Evolutionary conservation across 1,140 invertebrate genomes (phyloP), one percentile per base, ranked within the genome.

Genomic region (Anoplophora glabripennis): DNA sequence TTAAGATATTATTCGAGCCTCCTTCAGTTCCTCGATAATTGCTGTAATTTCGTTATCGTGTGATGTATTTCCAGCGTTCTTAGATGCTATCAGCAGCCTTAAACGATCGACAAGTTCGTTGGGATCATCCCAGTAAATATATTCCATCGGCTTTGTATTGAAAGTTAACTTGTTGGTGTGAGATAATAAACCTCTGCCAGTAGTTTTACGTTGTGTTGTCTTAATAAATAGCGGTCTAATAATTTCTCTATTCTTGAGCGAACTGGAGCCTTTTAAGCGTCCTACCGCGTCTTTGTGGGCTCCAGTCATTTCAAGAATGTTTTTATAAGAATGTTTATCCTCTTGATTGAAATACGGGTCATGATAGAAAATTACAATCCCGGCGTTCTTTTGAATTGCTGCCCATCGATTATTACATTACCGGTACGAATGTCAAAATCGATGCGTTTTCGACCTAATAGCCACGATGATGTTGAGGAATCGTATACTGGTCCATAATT

Each of bases 11-110:
- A 61, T 45, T 12, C 47, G 21, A 28, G 54, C 54, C 48, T 66
- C 61, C 49, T 36, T 64, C n/a, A 66, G 15, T 53, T 66, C 75
- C 61, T 77, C 71, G 11, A 77, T 59, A 21, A 76, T 78, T 14
- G 70, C 72, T 12, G 71, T 54, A 48, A 78, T 77, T 72, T 78
- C 73, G 65, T 75, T 76, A 35, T 69, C 53, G 53, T 73, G 62
- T 51, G 61, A 69, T 7, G 45, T 67, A 56, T 76, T 70, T 7
- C 73, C 74, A 38, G 72, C 73, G 9, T 41, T 44, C 48, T 70
- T 61, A 11, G 72, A 76, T 14, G 72, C 67, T 11, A 73, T 45
- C 3, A 77, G 38, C 33, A 77, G 45, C 34, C 66, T 51, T 7
- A 77, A 54, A 56, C 72, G 63, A 21, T 72, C 69, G 5, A 75